Conservation (phyloP, 2,888 invertebrate species). For the Pherbina coryleti region DNA sequence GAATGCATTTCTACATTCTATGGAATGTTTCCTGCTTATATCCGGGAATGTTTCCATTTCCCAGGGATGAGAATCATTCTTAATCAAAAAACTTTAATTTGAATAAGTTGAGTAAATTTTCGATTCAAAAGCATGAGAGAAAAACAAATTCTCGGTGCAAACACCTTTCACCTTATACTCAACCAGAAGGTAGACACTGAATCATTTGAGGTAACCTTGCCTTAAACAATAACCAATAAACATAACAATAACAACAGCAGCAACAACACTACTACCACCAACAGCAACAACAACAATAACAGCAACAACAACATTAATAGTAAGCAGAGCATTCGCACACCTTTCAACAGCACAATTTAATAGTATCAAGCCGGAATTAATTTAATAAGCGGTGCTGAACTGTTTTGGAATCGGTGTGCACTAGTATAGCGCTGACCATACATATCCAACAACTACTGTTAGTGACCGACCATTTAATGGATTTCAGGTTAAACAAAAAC, state of each 20-base stretch:
- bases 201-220: constrained; percentile 7
- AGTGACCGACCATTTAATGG: constrained; percentile 17
- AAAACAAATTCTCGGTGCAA: background rate
- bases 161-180: constrained; percentile 28
- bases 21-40: too few species aligned
- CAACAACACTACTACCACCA: background rate
- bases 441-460: constrained; percentile 32
- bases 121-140: background rate
- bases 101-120: background rate
- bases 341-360: constrained; percentile 28
- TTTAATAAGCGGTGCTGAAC: constrained; percentile 37
- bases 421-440: constrained; percentile 13
- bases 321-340: constrained; percentile 13
- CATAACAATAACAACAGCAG: constrained; percentile 3
- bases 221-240: background rate
- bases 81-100: background rate
- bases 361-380: constrained; percentile 31
- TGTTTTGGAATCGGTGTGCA: background rate
- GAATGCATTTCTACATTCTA: too few species aligned
- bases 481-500: constrained; percentile 20
- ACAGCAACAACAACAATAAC: background rate
- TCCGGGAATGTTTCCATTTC: too few species aligned
- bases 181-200: background rate
- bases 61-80: too few species aligned
- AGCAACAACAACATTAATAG: background rate